Evolutionary conservation across 2,113 vertebrate species (phyloP).

Genomic region (Anarhynchus alexandrinus): DNA sequence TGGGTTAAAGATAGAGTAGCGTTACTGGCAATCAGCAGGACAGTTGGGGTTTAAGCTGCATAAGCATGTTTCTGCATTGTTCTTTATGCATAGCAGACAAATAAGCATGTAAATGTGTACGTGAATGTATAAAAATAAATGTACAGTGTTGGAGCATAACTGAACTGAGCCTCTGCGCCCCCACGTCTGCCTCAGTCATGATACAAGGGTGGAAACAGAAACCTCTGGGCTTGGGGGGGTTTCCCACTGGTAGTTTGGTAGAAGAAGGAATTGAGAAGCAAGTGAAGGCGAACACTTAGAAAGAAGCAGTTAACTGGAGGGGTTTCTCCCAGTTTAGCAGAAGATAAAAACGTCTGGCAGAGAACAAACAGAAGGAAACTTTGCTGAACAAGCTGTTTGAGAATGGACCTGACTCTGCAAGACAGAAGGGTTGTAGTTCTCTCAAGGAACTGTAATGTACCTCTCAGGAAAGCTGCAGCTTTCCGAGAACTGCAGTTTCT

Average conservation of each 20-base stretch:
- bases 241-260: neutral
- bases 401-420: neutral
- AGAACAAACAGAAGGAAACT: neutral
- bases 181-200: neutral
- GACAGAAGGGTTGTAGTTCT: neutral
- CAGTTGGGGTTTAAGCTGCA: neutral
- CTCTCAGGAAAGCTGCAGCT: neutral
- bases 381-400: neutral
- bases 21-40: neutral
- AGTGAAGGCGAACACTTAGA: neutral
- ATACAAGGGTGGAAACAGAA: neutral
- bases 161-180: neutral
- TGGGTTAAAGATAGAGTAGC: neutral
- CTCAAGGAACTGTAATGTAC: neutral
- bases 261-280: neutral
- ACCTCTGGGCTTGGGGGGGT: neutral
- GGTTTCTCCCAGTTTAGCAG: neutral
- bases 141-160: neutral
- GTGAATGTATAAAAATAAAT: neutral
- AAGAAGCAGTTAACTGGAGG: neutral
- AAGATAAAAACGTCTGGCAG: neutral
- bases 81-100: neutral
- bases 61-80: neutral
- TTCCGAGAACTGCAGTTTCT: neutral
- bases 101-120: too few relatives aligned